Base-by-base conservation (phyloP, 2,113 vertebrate genomes). In the Prietella phreatophila region DNA sequence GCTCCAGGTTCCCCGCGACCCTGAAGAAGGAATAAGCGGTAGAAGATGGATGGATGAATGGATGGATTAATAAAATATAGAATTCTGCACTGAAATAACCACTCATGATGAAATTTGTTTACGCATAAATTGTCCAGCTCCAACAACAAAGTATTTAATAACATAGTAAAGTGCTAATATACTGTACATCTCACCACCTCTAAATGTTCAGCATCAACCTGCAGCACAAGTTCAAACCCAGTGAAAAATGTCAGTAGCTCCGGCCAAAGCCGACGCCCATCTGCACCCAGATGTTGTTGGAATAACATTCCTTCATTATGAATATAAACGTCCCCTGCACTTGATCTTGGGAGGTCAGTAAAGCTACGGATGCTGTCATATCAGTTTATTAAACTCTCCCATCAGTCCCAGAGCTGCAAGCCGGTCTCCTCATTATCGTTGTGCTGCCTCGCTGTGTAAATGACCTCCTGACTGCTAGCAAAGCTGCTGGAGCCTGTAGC, bases 321-420 rank as follows among this genome's bases (percentile, higher is more conserved):
- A 53, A 42, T 58, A 84, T 53, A 67, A 84, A 84, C 50, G 53
- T 17, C 22, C 58, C 13, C 58, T 63, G 33, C 14, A 14, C 65
- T 83, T 83, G 55, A 61, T 60, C 55, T 61, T 60, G 80, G 30
- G 82, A 83, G 36, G 58, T 83, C 82, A 83, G 58, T 36, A 83
- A 83, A 63, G 20, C 82, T 83, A 15, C 0, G 58, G 65, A 83
- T 17, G 36, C 60, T 63, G 58, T 83, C 82, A 47, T 42, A 83
- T 83, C 82, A n/a, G 82, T 83, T 83, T 83, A 83, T 83, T 83
- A 83, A 63, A 83, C 63, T 83, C 58, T 65, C 58, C 14, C 82
- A 47, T 83, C 82, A 39, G 82, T 42, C 36, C 42, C 56, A 19
- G 36, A 83, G 82, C 82, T 65, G 58, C 39, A 63, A 63, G 58